These are phyloP conservation scores for Sepioteuthis lessoniana DNA, from an alignment of 2,888 invertebrate species.

Conservation along the genomic window DNA sequence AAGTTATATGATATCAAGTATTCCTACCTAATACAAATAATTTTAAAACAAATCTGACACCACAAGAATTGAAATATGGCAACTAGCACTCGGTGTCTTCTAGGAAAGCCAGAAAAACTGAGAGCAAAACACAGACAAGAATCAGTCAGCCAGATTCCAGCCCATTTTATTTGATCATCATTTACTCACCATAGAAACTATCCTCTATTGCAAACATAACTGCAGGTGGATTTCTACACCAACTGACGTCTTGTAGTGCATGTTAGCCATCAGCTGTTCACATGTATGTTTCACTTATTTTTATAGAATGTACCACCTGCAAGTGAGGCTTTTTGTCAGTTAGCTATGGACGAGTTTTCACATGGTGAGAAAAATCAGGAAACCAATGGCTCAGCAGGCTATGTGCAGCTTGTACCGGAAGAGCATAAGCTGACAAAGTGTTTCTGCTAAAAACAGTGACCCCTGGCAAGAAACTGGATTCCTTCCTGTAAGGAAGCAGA, in stretches of 20 bases:
- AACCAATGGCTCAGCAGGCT: not conserved
- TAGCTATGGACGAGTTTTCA: not conserved
- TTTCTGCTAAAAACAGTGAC: not conserved
- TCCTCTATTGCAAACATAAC: not conserved
- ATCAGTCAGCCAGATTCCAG: not conserved
- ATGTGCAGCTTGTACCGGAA: constrained; percentile 20
- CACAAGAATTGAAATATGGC: too few species aligned
- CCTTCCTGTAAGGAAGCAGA: not conserved
- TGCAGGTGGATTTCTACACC: constrained; percentile 33
- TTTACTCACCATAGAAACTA: not conserved
- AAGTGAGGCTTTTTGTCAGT: not conserved
- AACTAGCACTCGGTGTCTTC: too few species aligned
- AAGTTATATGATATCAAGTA: too few species aligned
- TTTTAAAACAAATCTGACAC: too few species aligned
- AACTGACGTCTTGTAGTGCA: not conserved
- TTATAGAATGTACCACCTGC: not conserved
- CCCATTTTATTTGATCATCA: not conserved
- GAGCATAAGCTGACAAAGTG: not conserved
- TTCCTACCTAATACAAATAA: too few species aligned
- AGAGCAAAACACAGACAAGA: not conserved
- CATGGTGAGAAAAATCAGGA: not conserved
- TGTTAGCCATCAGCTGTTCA: not conserved
- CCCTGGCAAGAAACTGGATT: not conserved
- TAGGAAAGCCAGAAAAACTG: not conserved
- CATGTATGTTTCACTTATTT: not conserved